Evolutionary conservation across 1,140 invertebrate genomes (phyloP).

Genomic region (Atta texana): DNA sequence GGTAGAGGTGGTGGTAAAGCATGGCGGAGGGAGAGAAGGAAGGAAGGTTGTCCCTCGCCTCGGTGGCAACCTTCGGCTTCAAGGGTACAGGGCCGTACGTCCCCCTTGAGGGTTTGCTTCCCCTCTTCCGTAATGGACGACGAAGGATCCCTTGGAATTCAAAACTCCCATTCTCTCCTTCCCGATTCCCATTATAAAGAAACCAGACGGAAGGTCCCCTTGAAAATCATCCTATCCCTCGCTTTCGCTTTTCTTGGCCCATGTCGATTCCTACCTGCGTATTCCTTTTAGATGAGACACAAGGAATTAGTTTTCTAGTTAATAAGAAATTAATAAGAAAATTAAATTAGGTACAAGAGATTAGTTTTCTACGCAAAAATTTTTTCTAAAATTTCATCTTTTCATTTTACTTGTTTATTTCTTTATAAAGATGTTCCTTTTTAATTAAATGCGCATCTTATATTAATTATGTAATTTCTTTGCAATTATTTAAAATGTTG

Average conservation of each 20-base stretch:
- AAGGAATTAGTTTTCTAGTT: neutral
- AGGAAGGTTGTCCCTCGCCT: conserved; percentile 77
- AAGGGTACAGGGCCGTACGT: conserved; percentile 83
- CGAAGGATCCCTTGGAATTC: conserved; percentile 48
- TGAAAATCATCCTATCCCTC: conserved; percentile 8
- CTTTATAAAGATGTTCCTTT: neutral
- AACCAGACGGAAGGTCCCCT: conserved; percentile 19
- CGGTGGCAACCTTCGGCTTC: conserved; percentile 82
- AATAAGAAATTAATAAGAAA: too few relatives aligned
- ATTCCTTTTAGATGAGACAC: neutral
- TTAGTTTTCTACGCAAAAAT: too few relatives aligned
- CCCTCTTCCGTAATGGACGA: conserved; percentile 35
- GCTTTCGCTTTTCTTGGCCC: neutral
- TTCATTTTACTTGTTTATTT: neutral
- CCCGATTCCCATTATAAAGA: neutral
- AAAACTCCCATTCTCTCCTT: conserved; percentile 17
- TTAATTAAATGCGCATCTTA: neutral
- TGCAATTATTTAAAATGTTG: neutral
- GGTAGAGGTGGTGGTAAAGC: neutral
- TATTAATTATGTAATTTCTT: neutral
- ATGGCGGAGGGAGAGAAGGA: conserved; percentile 67
- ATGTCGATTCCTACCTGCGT: neutral
- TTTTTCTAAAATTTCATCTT: neutral
- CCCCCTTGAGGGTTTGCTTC: conserved; percentile 49
- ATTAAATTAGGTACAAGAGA: too few relatives aligned